Evolutionary conservation across 2,113 vertebrate species (phyloP), one percentile per base, ranked within the genome.

Genomic region (Oncorhynchus tshawytscha): DNA sequence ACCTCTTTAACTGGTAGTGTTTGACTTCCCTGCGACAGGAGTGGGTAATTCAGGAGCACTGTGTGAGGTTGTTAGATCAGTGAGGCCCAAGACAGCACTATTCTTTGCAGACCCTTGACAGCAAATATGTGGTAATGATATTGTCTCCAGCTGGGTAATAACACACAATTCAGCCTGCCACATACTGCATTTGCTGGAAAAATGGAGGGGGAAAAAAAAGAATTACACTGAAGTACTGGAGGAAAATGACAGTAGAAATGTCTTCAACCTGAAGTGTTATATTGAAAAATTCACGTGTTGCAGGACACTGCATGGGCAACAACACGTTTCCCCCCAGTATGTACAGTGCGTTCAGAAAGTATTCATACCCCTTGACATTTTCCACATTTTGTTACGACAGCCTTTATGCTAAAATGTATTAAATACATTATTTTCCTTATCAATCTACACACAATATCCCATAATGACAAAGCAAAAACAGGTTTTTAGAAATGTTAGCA

Each of bases 131-230:
- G 92, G 93, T 94, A 94, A 94, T 94, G 94, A 94, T 94, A 94
- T 94, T 94, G 93, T 94, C 92, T 94, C 93, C 93, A 92, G 92
- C 94, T 94, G 93, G 92, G 94, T 94, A 94, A 94, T 94, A 94
- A 94, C 94, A 94, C 92, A 94, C 94, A 94, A 94, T 94, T 94
- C 94, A 90, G 91, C 79, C 89, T 84, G 92, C 92, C 91, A 92
- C 91, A 93, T 90, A 91, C 90, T 89, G 92, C 88, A 92, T 85
- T 89, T 84, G 84, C 85, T 29, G 62, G 86, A 87, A 87, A 91
- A 90, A 92, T 90, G 86, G 87, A 93, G 87, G 88, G 91, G 84
- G 84, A 81, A 59, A 22, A 39, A 39, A 84, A 92, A 92, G 91
- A 92, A 92, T 94, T 92, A 92, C 91, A 88, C 88, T 94, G 92